phyloP scores from a whole-genome alignment of 2,797 vertebrate species.

The Paedocypris micromegethes region DNA sequence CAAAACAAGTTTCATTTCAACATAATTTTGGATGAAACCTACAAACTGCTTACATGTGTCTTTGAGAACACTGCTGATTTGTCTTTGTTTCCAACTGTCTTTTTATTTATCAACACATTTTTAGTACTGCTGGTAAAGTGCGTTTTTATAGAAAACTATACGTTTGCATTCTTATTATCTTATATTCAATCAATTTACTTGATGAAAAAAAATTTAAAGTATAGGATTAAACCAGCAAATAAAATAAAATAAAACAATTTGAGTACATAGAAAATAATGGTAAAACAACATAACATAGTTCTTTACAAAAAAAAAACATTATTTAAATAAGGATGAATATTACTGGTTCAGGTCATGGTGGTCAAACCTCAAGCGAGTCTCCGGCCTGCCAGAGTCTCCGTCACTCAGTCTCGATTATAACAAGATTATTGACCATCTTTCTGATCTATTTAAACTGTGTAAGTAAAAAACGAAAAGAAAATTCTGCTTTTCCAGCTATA shows the following conservation, averaged over 20 bases:
- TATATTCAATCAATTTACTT: neutral
- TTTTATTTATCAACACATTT: neutral
- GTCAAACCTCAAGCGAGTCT: slow-evolving; percentile 45
- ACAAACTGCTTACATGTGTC: neutral
- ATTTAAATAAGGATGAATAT: too few species aligned
- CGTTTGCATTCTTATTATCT: neutral
- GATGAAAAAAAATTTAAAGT: too few species aligned
- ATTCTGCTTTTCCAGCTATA: too few species aligned
- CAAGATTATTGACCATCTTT: neutral
- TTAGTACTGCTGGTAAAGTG: slow-evolving; percentile 23
- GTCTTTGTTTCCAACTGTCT: slow-evolving; percentile 2
- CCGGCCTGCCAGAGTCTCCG: slow-evolving; percentile 72
- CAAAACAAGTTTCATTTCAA: neutral
- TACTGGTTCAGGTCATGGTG: too few species aligned
- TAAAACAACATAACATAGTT: too few species aligned
- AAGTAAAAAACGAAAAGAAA: too few species aligned
- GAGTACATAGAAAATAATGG: neutral
- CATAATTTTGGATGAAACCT: neutral
- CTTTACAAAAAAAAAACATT: too few species aligned
- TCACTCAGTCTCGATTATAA: slow-evolving; percentile 23
- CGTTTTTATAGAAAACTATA: slow-evolving; percentile 16
- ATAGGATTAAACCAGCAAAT: neutral
- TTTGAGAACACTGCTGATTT: neutral
- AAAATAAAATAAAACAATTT: neutral
- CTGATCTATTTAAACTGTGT: too few species aligned